These are phyloP conservation scores for Spea hammondii DNA, from an alignment of 2,797 vertebrate species.

Conservation along the genomic window DNA sequence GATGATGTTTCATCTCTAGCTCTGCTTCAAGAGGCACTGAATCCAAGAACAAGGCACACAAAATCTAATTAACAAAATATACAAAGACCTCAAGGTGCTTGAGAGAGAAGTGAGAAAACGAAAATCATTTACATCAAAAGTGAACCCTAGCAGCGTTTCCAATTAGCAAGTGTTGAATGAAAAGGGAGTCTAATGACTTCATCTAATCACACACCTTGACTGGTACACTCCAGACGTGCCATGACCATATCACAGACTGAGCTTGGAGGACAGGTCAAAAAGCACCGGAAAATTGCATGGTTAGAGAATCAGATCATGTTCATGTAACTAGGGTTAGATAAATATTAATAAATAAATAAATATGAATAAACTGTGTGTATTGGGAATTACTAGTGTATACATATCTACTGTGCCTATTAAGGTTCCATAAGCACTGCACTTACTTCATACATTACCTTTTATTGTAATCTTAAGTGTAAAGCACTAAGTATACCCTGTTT, in stretches of 20 bases:
- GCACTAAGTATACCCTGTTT: too few relatives aligned
- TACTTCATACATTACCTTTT: too few relatives aligned
- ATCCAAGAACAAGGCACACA: conserved; percentile 17
- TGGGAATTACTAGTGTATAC: too few relatives aligned
- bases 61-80: conserved; percentile 38
- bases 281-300: too few relatives aligned
- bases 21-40: conserved; percentile 13
- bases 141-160: conserved; percentile 9
- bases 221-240: neutral
- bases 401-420: too few relatives aligned
- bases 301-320: too few relatives aligned
- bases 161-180: conserved; percentile 26
- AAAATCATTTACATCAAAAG: conserved; percentile 38
- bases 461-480: too few relatives aligned
- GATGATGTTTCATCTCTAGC: neutral
- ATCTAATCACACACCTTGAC: conserved; percentile 2
- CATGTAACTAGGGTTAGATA: too few relatives aligned
- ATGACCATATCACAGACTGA: conserved; percentile 25
- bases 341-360: too few relatives aligned
- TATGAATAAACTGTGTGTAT: too few relatives aligned
- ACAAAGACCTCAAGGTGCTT: conserved; percentile 33
- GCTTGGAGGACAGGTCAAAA: conserved; percentile 5
- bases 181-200: conserved; percentile 27
- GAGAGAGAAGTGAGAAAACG: conserved; percentile 19
- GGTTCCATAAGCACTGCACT: too few relatives aligned